A percentile compares a stretch with the other conserved stretches of the same genome.
These are phyloP conservation scores for Cheilosia urbana DNA, from an alignment of 2,888 invertebrate species.

Conservation along the genomic window DNA sequence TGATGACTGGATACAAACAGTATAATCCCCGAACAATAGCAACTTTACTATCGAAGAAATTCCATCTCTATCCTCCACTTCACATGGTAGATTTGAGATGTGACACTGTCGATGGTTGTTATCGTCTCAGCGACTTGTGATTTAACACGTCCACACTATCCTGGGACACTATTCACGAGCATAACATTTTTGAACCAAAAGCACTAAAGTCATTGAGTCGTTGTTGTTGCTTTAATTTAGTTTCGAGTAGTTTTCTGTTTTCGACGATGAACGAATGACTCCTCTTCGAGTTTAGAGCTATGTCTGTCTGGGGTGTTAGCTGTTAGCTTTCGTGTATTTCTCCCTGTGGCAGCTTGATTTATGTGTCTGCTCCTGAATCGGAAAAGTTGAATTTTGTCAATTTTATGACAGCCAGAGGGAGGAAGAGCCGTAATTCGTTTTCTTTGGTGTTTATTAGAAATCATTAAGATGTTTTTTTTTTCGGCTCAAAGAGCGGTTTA, in stretches of 20 bases:
- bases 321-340: slow-evolving; percentile 39
- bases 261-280: slow-evolving; percentile 11
- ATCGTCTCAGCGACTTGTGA: slow-evolving; percentile 40
- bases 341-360: neutral
- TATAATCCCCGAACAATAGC: slow-evolving; percentile 56
- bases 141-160: slow-evolving; percentile 21
- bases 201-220: slow-evolving; percentile 23
- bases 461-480: slow-evolving; percentile 55
- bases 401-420: slow-evolving; percentile 47
- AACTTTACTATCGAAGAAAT: neutral
- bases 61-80: neutral
- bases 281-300: slow-evolving; percentile 11
- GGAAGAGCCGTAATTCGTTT: slow-evolving; percentile 9
- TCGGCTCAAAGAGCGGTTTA: slow-evolving; percentile 10
- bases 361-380: neutral
- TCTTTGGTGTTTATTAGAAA: slow-evolving; percentile 63
- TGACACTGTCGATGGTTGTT: slow-evolving; percentile 42
- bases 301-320: slow-evolving; percentile 38
- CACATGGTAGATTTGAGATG: neutral
- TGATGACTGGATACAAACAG: slow-evolving; percentile 42
- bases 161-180: neutral
- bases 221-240: slow-evolving; percentile 43
- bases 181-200: neutral
- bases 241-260: slow-evolving; percentile 42
- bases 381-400: slow-evolving; percentile 32